Base-by-base conservation (phyloP, 2,888 invertebrate species). In the Polymixis lichenea region DNA sequence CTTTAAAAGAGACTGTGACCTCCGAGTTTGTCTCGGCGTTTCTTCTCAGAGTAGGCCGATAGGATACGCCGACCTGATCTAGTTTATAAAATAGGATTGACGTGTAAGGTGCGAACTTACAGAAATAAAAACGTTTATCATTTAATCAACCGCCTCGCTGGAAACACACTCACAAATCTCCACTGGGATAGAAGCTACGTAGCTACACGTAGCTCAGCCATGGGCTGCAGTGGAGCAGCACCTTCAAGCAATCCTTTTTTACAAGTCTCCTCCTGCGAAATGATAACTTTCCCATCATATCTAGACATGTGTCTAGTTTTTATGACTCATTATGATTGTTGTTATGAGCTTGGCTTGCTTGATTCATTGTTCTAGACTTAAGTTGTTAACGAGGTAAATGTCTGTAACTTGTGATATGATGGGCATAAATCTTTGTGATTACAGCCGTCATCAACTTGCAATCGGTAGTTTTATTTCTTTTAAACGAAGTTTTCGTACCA, bases 211-310 rank as follows among this genome's bases (percentile, higher is more conserved):
- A 65, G 38, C 25, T 13, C 43, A 65, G 67, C n/a, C 8, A 2
- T 7, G 13, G 2, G 0, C 19, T 13, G 2, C 17, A 15, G 2
- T 71, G 72, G 25, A 71, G 4, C 17, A 46, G 0, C 5, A 0
- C 43, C 76, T 7, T 38, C 43, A 1, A 46, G 28, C 7, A 53
- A 56, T 66, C 53, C 67, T 73, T 85, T 85, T 82, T 85, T 77
- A 56, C 66, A 15, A 58, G 43, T 62, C 49, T 67, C 58, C 62
- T 71, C 67, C 82, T 65, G 68, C 53, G 49, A 61, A 38, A 81
- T 67, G n/a, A 51, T 46, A 66, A 55, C 58, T 82, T 82, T 85
- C 83, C 77, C 85, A 73, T 76, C 49, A 28, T n/a, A 69, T 51
- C 53, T 25, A 61, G 56, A 55, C 13, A 55, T 56, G 8, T 17